A percentile compares a stretch with the other conserved stretches of the same genome.
Evolutionary conservation across 2,888 invertebrate genomes (phyloP).

Genomic region (Lithophane socia): DNA sequence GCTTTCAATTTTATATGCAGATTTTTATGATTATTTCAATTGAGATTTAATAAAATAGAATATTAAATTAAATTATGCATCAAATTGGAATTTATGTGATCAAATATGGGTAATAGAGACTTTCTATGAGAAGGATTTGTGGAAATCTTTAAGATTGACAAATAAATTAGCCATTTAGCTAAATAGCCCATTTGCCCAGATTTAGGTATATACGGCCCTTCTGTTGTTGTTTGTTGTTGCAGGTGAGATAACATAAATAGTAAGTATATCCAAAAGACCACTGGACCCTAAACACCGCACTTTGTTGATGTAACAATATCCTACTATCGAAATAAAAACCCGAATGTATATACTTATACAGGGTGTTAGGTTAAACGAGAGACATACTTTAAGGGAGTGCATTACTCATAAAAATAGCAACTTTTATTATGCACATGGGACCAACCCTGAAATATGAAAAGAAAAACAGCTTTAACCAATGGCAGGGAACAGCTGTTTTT

Average conservation of each 20-base stretch:
- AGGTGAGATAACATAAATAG: background rate
- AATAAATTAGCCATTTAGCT: background rate
- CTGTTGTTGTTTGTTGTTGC: background rate
- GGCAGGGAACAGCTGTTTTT: background rate
- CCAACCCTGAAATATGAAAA: too few species aligned
- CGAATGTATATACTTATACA: background rate
- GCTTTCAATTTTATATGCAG: background rate
- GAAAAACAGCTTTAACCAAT: too few species aligned
- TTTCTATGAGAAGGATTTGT: background rate
- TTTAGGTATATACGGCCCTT: background rate
- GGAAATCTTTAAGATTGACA: too few species aligned
- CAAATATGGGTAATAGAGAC: background rate
- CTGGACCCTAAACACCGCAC: background rate
- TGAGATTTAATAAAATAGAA: background rate
- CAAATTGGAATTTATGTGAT: background rate
- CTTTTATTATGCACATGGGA: too few species aligned
- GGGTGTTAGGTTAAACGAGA: background rate
- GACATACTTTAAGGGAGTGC: background rate
- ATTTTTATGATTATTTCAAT: background rate
- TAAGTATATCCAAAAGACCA: background rate
- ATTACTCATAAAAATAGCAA: too few species aligned
- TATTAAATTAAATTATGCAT: too few species aligned
- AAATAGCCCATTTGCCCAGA: background rate
- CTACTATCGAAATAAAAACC: background rate
- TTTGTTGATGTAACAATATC: background rate